phyloP scores from a whole-genome alignment of 1,140 invertebrate species.

The Drosophila setifemur region DNA sequence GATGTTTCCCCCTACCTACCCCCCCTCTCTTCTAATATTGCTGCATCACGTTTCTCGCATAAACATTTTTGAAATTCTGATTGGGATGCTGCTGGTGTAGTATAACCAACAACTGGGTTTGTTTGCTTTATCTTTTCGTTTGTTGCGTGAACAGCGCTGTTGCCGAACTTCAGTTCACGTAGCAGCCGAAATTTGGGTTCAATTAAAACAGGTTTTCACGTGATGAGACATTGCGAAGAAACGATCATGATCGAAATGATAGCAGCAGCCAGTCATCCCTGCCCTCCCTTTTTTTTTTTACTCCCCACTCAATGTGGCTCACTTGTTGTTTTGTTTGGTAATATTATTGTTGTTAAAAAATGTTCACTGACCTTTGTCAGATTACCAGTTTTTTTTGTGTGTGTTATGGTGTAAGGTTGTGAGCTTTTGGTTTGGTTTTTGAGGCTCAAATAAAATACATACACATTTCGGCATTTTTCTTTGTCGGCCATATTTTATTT shows the following conservation, averaged over 20 bases:
- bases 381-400: constrained; percentile 57
- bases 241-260: constrained; percentile 61
- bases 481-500: constrained; percentile 33
- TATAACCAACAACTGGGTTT: constrained; percentile 48
- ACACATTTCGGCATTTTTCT: constrained; percentile 29
- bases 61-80: constrained; percentile 75
- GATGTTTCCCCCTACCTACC: neutral
- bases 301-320: neutral
- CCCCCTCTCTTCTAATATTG: constrained; percentile 31
- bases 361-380: constrained; percentile 78
- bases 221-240: constrained; percentile 35
- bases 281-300: neutral
- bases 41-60: constrained; percentile 65
- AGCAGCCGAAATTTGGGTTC: constrained; percentile 44
- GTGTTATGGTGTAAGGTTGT: constrained; percentile 14
- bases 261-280: too few relatives aligned
- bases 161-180: constrained; percentile 64
- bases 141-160: constrained; percentile 50
- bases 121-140: constrained; percentile 33
- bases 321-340: constrained; percentile 52
- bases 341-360: constrained; percentile 52
- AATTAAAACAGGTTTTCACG: constrained; percentile 69
- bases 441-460: constrained; percentile 27
- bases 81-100: constrained; percentile 39
- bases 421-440: constrained; percentile 3